These are phyloP conservation scores for Zosterops borbonicus DNA, from an alignment of 2,113 vertebrate genomes.

Conservation along the genomic window DNA sequence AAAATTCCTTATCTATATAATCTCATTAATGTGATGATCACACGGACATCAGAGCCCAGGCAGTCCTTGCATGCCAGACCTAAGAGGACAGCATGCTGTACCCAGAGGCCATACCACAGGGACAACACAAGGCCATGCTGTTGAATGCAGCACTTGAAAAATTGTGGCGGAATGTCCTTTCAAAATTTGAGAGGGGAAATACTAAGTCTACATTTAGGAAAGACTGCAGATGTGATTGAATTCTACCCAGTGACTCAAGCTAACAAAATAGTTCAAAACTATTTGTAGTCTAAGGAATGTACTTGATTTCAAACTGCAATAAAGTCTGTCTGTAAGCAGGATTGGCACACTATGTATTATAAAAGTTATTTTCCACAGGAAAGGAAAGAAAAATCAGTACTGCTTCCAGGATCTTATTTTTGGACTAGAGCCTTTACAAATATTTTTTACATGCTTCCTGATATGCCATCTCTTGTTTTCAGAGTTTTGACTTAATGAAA, in stretches of 20 bases:
- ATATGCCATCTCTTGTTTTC: background rate
- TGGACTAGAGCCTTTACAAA: background rate
- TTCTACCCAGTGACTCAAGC: background rate
- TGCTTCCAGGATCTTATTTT: background rate
- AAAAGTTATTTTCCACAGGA: background rate
- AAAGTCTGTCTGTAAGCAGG: background rate
- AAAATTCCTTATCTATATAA: background rate
- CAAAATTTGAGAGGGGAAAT: background rate
- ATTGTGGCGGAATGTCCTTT: background rate
- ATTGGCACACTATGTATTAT: fast-evolving
- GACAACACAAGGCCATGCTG: background rate
- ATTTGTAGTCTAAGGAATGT: background rate
- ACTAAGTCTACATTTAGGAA: background rate
- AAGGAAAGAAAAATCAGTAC: background rate
- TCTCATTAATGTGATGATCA: background rate
- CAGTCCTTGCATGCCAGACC: background rate
- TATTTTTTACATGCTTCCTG: background rate
- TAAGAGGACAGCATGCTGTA: background rate
- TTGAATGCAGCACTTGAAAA: background rate
- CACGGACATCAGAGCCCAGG: background rate
- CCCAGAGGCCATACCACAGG: background rate
- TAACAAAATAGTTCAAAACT: background rate
- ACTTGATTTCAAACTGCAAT: background rate
- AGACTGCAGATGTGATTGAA: background rate
- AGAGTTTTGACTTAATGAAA: background rate